Base-by-base conservation (phyloP, 2,888 invertebrate species). In the Lordiphosa andalusiaca region DNA sequence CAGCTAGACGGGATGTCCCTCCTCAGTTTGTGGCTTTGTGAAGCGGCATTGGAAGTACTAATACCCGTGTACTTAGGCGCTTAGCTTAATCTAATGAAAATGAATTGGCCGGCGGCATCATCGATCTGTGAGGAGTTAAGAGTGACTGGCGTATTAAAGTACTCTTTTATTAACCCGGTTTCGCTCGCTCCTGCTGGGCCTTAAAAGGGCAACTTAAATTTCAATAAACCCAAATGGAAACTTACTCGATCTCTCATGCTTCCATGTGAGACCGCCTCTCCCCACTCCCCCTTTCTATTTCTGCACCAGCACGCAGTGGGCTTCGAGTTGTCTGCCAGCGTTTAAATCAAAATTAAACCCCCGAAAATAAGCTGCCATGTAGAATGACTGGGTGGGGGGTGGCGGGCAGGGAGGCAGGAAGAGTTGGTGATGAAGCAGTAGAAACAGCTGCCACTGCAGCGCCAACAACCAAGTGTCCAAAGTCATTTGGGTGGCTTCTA, bases 311-410 rank as follows among this genome's bases (percentile, higher is more conserved):
- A 75, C 67, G 73, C 69, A 69, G 65, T 50, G 68, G 67, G 62
- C 62, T 81, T 66, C 66, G 55, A 81, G 72, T 64, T 81, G 80
- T 81, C 80, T 63, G 66, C 61, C 53, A 65, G 69, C 82, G 66
- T 81, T 80, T 84, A 80, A 84, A 81, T 84, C 84, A 80, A 80
- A 80, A 84, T 81, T 84, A 81, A 81, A 64, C 67, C 65, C 64
- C 67, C 74, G 44, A 77, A 84, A 81, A 69, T 71, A 76, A 73
- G 69, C 73, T 69, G 51, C 37, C n/a, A 21, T 47, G 38, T 39
- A 62, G 42, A 35, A 49, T 6, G 33, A 19, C 23, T 25, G 13
- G 10, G n/a, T 5, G 25, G 9, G 3, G 21, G 23, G 35, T 19
- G 46, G 46, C 25, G 4, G 49, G 13, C 1, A 16, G 16, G 16